Evolutionary conservation across 2,888 invertebrate genomes (phyloP).

Genomic region (Ganaspis brasiliensis): DNA sequence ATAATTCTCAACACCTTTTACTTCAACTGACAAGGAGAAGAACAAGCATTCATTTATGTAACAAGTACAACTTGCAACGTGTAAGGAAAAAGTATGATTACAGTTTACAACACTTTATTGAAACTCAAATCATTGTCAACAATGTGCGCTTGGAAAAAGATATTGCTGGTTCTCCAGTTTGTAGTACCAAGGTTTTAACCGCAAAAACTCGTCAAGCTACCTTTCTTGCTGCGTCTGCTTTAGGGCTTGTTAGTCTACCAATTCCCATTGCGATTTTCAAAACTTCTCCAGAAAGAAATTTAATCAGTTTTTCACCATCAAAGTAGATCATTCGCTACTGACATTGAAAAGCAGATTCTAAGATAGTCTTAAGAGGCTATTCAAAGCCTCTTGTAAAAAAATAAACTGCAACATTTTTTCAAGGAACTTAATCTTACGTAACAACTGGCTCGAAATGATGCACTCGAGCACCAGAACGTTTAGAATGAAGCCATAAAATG

Average conservation of each 20-base stretch:
- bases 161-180: conserved; percentile 40
- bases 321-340: not conserved
- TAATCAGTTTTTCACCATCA: not conserved
- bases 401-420: too few species aligned
- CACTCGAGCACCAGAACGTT: too few species aligned
- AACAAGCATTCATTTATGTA: conserved; percentile 15
- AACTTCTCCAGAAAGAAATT: conserved; percentile 21
- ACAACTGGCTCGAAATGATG: too few species aligned
- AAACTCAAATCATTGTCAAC: conserved; percentile 39
- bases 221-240: conserved; percentile 26
- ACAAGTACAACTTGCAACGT: conserved; percentile 4
- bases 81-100: conserved; percentile 34
- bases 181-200: conserved; percentile 39
- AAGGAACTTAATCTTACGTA: too few species aligned
- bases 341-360: too few species aligned
- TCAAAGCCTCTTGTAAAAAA: too few species aligned
- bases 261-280: conserved; percentile 18
- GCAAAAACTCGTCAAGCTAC: conserved; percentile 36
- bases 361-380: too few species aligned
- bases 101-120: conserved; percentile 37
- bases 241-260: conserved; percentile 49
- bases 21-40: not conserved
- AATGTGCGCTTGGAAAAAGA: conserved; percentile 37
- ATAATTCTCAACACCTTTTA: conserved; percentile 4
- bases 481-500: too few species aligned